These are phyloP conservation scores for Furnarius figulus DNA, from an alignment of 2,113 vertebrate species.

Conservation along the genomic window DNA sequence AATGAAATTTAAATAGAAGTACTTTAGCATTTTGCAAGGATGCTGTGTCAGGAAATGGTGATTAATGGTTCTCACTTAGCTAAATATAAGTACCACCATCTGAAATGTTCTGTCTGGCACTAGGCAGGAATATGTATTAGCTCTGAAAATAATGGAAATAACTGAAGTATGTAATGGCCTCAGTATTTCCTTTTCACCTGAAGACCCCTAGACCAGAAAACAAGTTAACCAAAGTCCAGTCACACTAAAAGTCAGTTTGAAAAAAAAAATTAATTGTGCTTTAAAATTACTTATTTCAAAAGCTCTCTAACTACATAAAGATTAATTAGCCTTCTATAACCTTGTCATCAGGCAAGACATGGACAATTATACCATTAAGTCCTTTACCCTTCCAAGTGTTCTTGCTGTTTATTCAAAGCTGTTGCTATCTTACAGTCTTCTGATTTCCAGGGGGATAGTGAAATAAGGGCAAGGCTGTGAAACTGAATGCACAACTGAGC, in stretches of 20 bases:
- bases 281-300: background rate
- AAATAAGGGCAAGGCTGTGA: background rate
- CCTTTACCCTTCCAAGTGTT: background rate
- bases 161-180: background rate
- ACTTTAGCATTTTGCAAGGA: conserved; percentile 53
- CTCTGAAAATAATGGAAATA: background rate
- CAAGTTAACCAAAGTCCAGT: background rate
- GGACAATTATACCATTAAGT: background rate
- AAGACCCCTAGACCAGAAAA: background rate
- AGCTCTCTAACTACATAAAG: background rate
- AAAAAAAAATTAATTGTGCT: background rate
- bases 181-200: conserved; percentile 4
- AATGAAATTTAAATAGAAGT: conserved; percentile 55
- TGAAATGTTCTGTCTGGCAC: conserved; percentile 17
- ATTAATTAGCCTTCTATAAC: background rate
- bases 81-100: conserved; percentile 41
- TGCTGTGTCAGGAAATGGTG: conserved; percentile 51
- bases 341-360: background rate
- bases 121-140: background rate
- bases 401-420: background rate
- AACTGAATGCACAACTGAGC: background rate
- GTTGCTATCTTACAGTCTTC: background rate
- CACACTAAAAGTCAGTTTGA: background rate
- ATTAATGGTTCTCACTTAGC: conserved; percentile 55
- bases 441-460: background rate